Conservation (phyloP, 1,140 invertebrate genomes). For the Pseudomyrmex concolor region DNA sequence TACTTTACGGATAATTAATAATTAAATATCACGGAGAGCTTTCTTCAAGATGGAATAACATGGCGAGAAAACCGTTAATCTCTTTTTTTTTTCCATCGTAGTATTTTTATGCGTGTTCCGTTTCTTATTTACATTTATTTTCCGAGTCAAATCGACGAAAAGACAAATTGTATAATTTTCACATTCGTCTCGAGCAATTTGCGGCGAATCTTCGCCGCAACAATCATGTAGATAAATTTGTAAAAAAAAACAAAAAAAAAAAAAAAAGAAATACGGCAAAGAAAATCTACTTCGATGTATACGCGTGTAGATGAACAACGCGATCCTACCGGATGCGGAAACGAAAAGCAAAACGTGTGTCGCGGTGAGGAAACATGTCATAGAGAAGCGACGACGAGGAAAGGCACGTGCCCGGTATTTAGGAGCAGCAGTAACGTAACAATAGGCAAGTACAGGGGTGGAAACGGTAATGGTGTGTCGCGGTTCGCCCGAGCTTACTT, state of each 20-base stretch:
- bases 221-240: too few species aligned
- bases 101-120: neutral
- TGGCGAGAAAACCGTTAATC: neutral
- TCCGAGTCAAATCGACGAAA: neutral
- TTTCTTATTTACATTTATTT: neutral
- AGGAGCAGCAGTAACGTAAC: constrained; percentile 68
- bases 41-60: constrained; percentile 47
- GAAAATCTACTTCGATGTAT: constrained; percentile 4
- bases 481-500: constrained; percentile 80
- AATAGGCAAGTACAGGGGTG: constrained; percentile 67
- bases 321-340: constrained; percentile 7
- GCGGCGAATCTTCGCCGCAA: too few species aligned
- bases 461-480: constrained; percentile 81
- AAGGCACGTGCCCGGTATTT: constrained; percentile 69
- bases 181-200: too few species aligned
- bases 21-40: constrained; percentile 48
- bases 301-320: neutral
- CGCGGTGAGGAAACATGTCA: neutral
- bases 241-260: neutral
- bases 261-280: neutral
- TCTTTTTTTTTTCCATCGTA: neutral
- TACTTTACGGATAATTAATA: constrained; percentile 61
- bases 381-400: constrained; percentile 26
- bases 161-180: too few species aligned
- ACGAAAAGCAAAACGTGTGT: constrained; percentile 30